These are phyloP conservation scores for Melanotaenia trifasciata DNA, from an alignment of 2,797 vertebrate genomes.

Conservation along the genomic window DNA sequence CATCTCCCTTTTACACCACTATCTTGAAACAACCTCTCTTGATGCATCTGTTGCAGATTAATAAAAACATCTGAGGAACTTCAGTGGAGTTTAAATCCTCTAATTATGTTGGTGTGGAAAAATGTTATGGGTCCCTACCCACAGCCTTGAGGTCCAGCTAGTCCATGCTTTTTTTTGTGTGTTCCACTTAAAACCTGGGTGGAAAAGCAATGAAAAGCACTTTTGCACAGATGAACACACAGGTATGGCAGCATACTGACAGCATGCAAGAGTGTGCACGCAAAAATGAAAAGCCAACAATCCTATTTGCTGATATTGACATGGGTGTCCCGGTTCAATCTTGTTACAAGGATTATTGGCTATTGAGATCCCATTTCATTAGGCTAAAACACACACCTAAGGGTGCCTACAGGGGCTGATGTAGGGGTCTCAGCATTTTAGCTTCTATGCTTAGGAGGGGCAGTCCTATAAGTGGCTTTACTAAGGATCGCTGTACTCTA, in stretches of 20 bases:
- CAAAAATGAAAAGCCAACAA: constrained; percentile 74
- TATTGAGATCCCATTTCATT: constrained; percentile 88
- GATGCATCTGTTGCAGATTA: constrained; percentile 74
- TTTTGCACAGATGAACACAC: constrained; percentile 48
- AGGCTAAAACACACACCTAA: constrained; percentile 83
- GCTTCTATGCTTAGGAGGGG: constrained; percentile 64
- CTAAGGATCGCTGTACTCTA: constrained; percentile 58
- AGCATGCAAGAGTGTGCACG: constrained; percentile 12
- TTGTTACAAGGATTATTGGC: constrained; percentile 87
- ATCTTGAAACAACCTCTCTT: constrained; percentile 70
- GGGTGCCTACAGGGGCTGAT: constrained; percentile 65
- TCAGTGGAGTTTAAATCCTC: constrained; percentile 71
- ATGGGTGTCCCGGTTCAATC: constrained; percentile 84
- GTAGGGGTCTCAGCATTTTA: constrained; percentile 73
- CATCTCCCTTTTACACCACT: constrained; percentile 62
- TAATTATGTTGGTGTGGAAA: constrained; percentile 73
- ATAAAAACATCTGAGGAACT: constrained; percentile 77
- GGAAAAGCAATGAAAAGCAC: constrained; percentile 52
- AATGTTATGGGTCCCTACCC: constrained; percentile 72
- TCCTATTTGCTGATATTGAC: constrained; percentile 87
- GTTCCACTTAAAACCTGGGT: constrained; percentile 59
- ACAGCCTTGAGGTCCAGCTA: constrained; percentile 59
- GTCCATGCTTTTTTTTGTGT: constrained; percentile 55
- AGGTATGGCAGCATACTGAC: constrained; percentile 45
- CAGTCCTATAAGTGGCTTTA: constrained; percentile 70